Percentiles rank a stretch among this genome's conserved stretches.
These are phyloP conservation scores for Aplocera efformata DNA, from an alignment of 2,888 invertebrate species.

Conservation along the genomic window DNA sequence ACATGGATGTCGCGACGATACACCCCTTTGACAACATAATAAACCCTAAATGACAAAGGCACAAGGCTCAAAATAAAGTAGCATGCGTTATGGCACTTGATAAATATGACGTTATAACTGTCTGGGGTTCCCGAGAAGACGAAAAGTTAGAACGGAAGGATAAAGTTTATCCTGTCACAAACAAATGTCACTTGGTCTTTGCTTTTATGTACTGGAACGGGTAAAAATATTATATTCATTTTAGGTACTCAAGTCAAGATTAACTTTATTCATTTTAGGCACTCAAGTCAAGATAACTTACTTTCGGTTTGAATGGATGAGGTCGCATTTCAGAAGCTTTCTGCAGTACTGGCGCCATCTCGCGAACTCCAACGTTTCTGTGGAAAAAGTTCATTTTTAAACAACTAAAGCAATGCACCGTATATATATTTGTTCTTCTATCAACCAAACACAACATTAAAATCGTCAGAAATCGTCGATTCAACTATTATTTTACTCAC, in stretches of 20 bases:
- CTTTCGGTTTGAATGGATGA: conserved; percentile 36
- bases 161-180: conserved; percentile 35
- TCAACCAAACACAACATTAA: too few relatives aligned
- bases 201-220: conserved; percentile 28
- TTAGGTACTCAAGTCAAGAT: conserved; percentile 26
- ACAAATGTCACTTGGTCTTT: conserved; percentile 32
- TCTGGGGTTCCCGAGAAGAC: conserved; percentile 35
- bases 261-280: too few relatives aligned
- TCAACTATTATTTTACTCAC: too few relatives aligned
- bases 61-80: conserved; percentile 33
- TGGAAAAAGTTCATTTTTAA: conserved; percentile 27
- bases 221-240: conserved; percentile 28
- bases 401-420: conserved; percentile 27
- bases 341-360: conserved; percentile 33
- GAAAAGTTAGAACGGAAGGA: conserved; percentile 32
- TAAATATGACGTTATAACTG: conserved; percentile 40
- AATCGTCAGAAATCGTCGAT: too few relatives aligned
- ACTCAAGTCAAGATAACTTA: conserved; percentile 41
- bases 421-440: too few relatives aligned
- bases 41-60: conserved; percentile 24
- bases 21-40: conserved; percentile 31
- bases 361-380: conserved; percentile 39
- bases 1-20: conserved; percentile 56
- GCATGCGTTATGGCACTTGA: conserved; percentile 28
- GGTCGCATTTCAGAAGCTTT: conserved; percentile 43